Percentiles rank a stretch among this genome's conserved stretches.
phyloP scores from a whole-genome alignment of 2,888 invertebrate species.

The Nymphalis urticae region DNA sequence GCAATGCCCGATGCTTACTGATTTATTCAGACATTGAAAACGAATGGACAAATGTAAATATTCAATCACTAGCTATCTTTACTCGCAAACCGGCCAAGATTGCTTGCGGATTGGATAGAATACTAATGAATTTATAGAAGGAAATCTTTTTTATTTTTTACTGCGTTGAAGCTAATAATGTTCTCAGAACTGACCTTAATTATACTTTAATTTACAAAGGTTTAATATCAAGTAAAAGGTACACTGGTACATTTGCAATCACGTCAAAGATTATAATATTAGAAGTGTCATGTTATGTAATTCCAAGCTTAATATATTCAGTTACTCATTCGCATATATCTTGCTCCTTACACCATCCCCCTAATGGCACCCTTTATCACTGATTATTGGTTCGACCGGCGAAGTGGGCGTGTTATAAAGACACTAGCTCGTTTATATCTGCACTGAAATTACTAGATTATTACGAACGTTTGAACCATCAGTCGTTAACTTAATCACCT shows the following conservation, averaged over 20 bases:
- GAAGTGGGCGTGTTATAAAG: slow-evolving; percentile 31
- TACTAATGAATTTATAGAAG: slow-evolving; percentile 2
- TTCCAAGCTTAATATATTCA: neutral
- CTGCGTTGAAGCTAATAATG: neutral
- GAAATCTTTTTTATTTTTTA: neutral
- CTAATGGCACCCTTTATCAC: slow-evolving; percentile 29
- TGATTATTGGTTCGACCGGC: slow-evolving; percentile 29
- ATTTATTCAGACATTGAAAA: slow-evolving; percentile 33
- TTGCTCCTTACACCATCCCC: slow-evolving; percentile 22
- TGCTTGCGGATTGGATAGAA: slow-evolving; percentile 7
- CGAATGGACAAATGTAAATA: slow-evolving; percentile 30
- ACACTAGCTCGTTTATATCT: slow-evolving; percentile 36
- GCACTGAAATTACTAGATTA: slow-evolving; percentile 50
- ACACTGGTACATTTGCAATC: neutral
- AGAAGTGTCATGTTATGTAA: neutral
- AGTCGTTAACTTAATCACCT: slow-evolving; percentile 60
- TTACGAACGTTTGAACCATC: slow-evolving; percentile 42
- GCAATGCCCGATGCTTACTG: slow-evolving; percentile 18
- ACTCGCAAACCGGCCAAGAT: slow-evolving; percentile 15
- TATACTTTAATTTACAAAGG: neutral
- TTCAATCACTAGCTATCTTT: slow-evolving; percentile 23
- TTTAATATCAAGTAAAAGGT: neutral
- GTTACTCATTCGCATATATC: slow-evolving; percentile 8
- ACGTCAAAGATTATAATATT: neutral
- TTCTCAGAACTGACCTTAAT: neutral